Base-by-base conservation (phyloP, 2,797 vertebrate species). In the Loriculus beryllinus region DNA sequence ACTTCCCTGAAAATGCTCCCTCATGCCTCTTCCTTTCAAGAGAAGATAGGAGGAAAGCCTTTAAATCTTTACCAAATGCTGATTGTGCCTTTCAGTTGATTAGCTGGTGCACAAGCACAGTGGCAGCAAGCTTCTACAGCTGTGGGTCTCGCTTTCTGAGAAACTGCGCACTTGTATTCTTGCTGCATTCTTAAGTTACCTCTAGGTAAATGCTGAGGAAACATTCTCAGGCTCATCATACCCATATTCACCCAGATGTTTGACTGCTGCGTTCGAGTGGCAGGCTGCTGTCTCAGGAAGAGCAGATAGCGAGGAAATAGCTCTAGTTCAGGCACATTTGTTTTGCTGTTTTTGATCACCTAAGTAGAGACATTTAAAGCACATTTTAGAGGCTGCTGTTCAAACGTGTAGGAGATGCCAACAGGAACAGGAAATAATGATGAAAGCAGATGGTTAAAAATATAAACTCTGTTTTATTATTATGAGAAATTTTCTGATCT, bases 161-260 rank as follows among this genome's bases (percentile, higher is more conserved):
- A 92, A 97, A 96, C 96, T 95, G 92, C 85, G 19, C 91, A 10
- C 86, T 82, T 37, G 62, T 40, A 82, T 98, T 99, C 99, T 99
- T 99, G 99, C 99, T 99, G 99, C 99, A 98, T 98, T 99, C 99
- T 99, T 99, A 99, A 98, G 69, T 99, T 99, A 99, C 99, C 99
- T 99, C 99, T 98, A 96, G 98, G 98, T 94, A 99, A 98, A 98
- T 99, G 98, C 89, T 98, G 98, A 97, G 99, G 99, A 98, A 99
- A 99, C 99, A 99, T 99, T 99, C 99, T 98, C 98, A 99, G 99
- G 98, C 98, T 99, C 98, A 98, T 99, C 99, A 99, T 99, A 99
- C 99, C 99, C 99, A 99, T 99, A 98, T 99, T 99, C 98, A 99
- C 99, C 99, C 99, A 99, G 98, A 99, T 99, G 98, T 99, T 99